Conservation (phyloP, 2,888 invertebrate genomes). For the Microplitis manilae region DNA sequence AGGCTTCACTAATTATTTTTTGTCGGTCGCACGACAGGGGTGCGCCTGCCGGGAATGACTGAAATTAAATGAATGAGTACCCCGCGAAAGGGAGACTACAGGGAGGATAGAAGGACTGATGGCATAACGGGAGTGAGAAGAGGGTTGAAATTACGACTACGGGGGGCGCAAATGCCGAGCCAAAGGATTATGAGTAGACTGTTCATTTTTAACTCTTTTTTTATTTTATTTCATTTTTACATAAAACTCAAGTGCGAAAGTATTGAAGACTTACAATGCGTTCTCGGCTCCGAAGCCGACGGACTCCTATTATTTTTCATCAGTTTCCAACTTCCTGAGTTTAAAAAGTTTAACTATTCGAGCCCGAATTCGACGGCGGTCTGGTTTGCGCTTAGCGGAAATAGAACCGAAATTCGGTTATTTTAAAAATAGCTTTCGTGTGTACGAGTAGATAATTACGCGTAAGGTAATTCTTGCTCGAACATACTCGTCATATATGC, state of each 20-base stretch:
- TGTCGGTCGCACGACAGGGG: conserved; percentile 70
- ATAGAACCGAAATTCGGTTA: too few relatives aligned
- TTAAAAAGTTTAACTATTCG: too few relatives aligned
- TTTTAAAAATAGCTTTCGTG: background rate
- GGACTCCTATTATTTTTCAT: background rate
- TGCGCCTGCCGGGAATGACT: conserved; percentile 68
- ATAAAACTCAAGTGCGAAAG: conserved; percentile 12
- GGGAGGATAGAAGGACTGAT: too few relatives aligned
- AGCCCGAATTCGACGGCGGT: too few relatives aligned
- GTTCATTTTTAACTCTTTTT: conserved; percentile 54
- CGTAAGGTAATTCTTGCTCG: background rate
- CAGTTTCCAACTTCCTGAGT: background rate
- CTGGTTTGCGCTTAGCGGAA: too few relatives aligned
- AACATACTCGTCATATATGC: background rate
- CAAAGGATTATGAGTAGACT: conserved; percentile 60
- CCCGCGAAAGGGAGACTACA: conserved; percentile 48
- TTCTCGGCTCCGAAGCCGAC: too few relatives aligned
- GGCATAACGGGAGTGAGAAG: conserved; percentile 37
- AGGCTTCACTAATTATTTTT: conserved; percentile 72
- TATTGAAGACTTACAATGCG: background rate
- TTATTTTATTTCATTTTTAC: background rate
- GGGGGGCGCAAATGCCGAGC: conserved; percentile 39
- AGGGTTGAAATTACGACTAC: conserved; percentile 38
- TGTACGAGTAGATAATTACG: background rate
- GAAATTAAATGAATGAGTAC: conserved; percentile 70